Evolutionary conservation across 2,888 invertebrate genomes (phyloP).

Genomic region (Meliscaeva auricollis): DNA sequence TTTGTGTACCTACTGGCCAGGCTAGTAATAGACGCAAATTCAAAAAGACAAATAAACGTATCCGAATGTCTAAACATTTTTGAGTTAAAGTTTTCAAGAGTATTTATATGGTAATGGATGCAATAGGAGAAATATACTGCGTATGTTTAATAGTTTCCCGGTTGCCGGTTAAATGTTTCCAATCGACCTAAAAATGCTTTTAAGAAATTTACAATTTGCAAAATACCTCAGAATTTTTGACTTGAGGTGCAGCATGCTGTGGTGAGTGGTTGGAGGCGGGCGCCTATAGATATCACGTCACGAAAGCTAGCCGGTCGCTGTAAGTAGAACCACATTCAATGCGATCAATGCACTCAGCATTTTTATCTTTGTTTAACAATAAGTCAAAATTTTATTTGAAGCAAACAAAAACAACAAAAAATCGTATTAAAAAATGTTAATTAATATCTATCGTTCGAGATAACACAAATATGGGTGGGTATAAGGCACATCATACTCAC

Average conservation of each 20-base stretch:
- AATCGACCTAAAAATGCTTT: slow-evolving; percentile 26
- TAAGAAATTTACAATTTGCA: slow-evolving; percentile 14
- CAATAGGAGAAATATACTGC: not conserved
- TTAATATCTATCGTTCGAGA: slow-evolving; percentile 22
- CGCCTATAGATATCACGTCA: not conserved
- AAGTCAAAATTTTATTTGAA: slow-evolving; percentile 12
- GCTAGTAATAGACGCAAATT: not conserved
- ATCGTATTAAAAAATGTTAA: not conserved
- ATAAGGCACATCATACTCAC: not conserved
- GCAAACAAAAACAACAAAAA: not conserved
- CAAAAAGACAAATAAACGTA: slow-evolving; percentile 10
- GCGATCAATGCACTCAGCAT: slow-evolving; percentile 27
- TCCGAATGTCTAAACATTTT: not conserved
- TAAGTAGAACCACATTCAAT: not conserved
- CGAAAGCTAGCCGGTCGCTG: not conserved
- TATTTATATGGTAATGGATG: slow-evolving; percentile 16
- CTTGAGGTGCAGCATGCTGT: not conserved
- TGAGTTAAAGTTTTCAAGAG: not conserved
- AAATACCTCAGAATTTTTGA: not conserved
- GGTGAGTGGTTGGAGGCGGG: not conserved
- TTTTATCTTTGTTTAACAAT: slow-evolving; percentile 26
- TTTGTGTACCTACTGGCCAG: not conserved
- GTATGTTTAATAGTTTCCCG: not conserved
- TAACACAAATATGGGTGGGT: not conserved
- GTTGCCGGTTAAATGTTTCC: slow-evolving; percentile 13